Conservation (phyloP, 1,140 invertebrate species). For the Brachionus sp. region DNA sequence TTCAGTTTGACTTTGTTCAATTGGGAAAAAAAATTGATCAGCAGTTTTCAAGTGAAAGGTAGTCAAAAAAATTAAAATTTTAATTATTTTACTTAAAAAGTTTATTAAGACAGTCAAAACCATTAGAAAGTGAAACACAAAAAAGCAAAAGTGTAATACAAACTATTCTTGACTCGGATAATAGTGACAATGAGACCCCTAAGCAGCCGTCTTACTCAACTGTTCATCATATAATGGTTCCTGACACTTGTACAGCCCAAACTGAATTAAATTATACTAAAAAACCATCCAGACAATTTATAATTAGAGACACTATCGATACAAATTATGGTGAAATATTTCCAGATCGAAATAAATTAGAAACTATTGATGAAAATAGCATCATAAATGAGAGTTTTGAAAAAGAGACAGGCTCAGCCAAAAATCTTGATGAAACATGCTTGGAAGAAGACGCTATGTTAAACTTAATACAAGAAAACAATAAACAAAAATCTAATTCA, state of each 20-base stretch:
- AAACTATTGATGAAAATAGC: slow-evolving; percentile 8
- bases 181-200: not conserved
- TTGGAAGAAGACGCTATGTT: not conserved
- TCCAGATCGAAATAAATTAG: not conserved
- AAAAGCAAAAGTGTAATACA: not conserved
- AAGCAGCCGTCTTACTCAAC: not conserved
- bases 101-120: not conserved
- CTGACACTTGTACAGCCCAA: not conserved
- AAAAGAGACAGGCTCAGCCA: not conserved
- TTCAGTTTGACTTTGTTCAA: slow-evolving; percentile 29
- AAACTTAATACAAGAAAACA: not conserved
- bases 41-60: not conserved
- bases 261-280: not conserved
- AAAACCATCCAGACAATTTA: not conserved
- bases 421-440: not conserved
- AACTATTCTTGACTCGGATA: not conserved
- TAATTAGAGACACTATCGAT: slow-evolving; percentile 22
- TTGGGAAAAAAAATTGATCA: slow-evolving; percentile 23
- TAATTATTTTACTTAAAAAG: not conserved
- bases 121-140: not conserved
- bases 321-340: slow-evolving; percentile 9
- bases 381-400: slow-evolving; percentile 27
- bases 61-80: not conserved
- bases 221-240: not conserved
- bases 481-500: not conserved